Conservation (phyloP, 2,888 invertebrate species). For the Euproctis similis region DNA sequence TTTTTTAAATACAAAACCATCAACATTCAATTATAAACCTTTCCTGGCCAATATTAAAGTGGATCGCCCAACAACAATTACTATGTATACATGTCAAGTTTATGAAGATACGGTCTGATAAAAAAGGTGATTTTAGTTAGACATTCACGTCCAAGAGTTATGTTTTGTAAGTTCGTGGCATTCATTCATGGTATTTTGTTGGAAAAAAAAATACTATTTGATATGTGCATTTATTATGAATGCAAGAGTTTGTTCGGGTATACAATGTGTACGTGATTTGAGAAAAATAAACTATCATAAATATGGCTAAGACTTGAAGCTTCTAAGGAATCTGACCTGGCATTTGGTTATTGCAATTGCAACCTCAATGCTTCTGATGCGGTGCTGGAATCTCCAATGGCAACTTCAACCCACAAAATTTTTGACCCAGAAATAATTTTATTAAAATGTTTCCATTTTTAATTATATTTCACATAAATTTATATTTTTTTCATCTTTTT, state of each 20-base stretch:
- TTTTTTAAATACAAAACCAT: conserved; percentile 21
- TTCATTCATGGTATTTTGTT: conserved; percentile 29
- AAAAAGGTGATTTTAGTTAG: conserved; percentile 39
- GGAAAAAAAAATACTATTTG: conserved; percentile 21
- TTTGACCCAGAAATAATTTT: too few species aligned
- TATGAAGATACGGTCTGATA: conserved; percentile 44
- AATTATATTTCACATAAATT: too few species aligned
- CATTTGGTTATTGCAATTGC: too few species aligned
- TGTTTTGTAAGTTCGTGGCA: conserved; percentile 26
- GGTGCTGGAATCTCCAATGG: too few species aligned
- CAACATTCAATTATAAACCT: conserved; percentile 15
- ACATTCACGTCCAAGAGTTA: conserved; percentile 32
- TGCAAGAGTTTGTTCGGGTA: conserved; percentile 14
- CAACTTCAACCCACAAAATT: too few species aligned
- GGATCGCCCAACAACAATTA: conserved; percentile 5
- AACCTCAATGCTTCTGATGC: too few species aligned
- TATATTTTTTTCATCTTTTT: too few species aligned
- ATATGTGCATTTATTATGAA: conserved; percentile 22
- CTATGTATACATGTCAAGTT: conserved; percentile 22
- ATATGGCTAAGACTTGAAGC: too few species aligned
- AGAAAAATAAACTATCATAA: too few species aligned
- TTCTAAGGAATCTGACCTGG: too few species aligned
- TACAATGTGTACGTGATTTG: too few species aligned
- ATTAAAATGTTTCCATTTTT: too few species aligned
- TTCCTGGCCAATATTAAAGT: conserved; percentile 12